Evolutionary conservation across 2,888 invertebrate species (phyloP).

Genomic region (Heliconius sara): DNA sequence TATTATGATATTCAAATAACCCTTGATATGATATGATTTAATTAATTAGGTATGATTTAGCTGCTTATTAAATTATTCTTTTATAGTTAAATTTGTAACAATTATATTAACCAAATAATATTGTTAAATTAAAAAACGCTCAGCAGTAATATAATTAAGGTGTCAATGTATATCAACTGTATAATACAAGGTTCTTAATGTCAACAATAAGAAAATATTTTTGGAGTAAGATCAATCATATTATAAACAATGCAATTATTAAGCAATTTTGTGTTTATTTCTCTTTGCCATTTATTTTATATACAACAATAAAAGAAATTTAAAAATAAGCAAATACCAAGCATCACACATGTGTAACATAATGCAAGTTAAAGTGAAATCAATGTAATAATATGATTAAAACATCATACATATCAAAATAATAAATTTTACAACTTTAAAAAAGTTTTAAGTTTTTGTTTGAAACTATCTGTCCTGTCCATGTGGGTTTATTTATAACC

Average conservation of each 20-base stretch:
- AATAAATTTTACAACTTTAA: conserved; percentile 3
- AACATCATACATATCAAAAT: neutral
- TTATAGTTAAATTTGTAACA: too few species aligned
- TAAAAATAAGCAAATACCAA: conserved; percentile 8
- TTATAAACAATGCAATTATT: neutral
- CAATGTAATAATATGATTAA: neutral
- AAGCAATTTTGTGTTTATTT: neutral
- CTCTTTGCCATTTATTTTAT: neutral
- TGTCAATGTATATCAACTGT: too few species aligned
- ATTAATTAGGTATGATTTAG: neutral
- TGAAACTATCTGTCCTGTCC: conserved; percentile 30
- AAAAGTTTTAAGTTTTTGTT: conserved; percentile 35
- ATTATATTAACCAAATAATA: too few species aligned
- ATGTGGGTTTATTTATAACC: conserved; percentile 40
- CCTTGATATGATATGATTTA: neutral
- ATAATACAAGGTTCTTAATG: neutral
- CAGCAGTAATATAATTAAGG: too few species aligned
- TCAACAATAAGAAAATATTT: neutral
- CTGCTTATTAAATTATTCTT: too few species aligned
- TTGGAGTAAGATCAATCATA: neutral
- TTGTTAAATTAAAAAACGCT: too few species aligned
- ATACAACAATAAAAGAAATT: neutral
- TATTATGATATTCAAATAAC: neutral
- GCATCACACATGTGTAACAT: neutral
- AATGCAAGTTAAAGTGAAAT: conserved; percentile 8